These are phyloP conservation scores for Ophion ellenae DNA, from an alignment of 2,888 invertebrate genomes.

Conservation along the genomic window DNA sequence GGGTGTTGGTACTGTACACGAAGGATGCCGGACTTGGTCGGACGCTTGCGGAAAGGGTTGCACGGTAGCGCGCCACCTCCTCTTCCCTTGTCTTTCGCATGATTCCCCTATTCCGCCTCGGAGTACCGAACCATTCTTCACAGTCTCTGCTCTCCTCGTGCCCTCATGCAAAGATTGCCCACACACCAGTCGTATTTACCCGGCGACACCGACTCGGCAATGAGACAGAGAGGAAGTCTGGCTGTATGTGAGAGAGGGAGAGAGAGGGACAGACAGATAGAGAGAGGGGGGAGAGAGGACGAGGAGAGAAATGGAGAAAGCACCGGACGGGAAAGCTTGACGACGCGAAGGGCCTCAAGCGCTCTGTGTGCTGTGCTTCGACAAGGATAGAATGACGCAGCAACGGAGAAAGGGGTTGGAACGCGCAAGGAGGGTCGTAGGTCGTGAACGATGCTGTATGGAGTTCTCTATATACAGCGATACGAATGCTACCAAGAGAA, in stretches of 20 bases:
- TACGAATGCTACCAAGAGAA: constrained; percentile 45
- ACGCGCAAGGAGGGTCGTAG: constrained; percentile 64
- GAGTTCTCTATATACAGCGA: constrained; percentile 30
- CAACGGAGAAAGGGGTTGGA: constrained; percentile 66
- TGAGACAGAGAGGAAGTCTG: constrained; percentile 68
- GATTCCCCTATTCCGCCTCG: constrained; percentile 67
- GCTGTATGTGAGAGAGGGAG: constrained; percentile 48
- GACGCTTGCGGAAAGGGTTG: constrained; percentile 65
- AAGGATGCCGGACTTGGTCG: constrained; percentile 68
- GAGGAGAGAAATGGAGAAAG: constrained; percentile 60
- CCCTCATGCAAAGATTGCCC: constrained; percentile 79
- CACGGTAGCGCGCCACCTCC: constrained; percentile 29
- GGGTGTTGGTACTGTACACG: constrained; percentile 53
- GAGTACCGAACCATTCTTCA: constrained; percentile 80
- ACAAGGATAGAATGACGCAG: constrained; percentile 62
- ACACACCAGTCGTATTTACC: constrained; percentile 78
- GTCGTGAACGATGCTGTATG: constrained; percentile 62
- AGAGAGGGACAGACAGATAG: neutral
- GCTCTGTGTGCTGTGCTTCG: constrained; percentile 53
- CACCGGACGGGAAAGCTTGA: constrained; percentile 64
- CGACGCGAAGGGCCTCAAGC: constrained; percentile 57
- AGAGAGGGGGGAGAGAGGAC: constrained; percentile 13
- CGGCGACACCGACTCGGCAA: constrained; percentile 73
- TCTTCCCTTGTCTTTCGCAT: constrained; percentile 37
- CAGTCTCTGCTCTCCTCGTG: constrained; percentile 65